Percentiles rank a stretch among this genome's conserved stretches.
These are phyloP conservation scores for Melolontha melolontha DNA, from an alignment of 2,888 invertebrate species.

Conservation along the genomic window DNA sequence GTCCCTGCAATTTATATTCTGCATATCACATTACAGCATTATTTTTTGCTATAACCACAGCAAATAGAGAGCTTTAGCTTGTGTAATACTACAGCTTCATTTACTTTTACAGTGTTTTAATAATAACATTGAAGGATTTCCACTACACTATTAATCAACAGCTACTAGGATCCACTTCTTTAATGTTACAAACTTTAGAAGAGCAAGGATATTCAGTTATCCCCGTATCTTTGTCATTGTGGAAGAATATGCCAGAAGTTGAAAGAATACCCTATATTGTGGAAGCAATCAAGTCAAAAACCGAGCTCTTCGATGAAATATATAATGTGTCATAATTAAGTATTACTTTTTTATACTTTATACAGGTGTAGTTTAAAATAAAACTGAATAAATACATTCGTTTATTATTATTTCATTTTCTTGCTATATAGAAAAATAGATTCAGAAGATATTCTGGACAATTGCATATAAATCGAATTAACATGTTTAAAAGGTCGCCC, in stretches of 20 bases:
- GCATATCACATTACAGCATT: too few relatives aligned
- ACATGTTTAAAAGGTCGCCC: too few relatives aligned
- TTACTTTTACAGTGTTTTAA: conserved; percentile 68
- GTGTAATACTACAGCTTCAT: too few relatives aligned
- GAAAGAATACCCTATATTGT: conserved; percentile 76
- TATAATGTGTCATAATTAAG: conserved; percentile 33
- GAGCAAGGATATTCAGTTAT: conserved; percentile 70
- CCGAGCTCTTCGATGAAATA: conserved; percentile 53
- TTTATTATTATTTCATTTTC: too few relatives aligned
- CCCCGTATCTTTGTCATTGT: conserved; percentile 68
- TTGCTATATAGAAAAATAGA: too few relatives aligned
- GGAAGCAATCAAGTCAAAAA: conserved; percentile 69
- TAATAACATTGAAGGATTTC: conserved; percentile 68
- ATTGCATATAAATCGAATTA: too few relatives aligned
- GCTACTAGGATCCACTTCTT: conserved; percentile 68
- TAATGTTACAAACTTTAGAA: conserved; percentile 71
- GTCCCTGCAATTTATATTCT: too few relatives aligned
- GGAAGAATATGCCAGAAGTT: conserved; percentile 68
- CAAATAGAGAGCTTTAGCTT: too few relatives aligned
- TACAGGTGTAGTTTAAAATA: conserved; percentile 9
- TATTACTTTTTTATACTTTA: conserved; percentile 1
- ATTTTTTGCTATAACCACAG: too few relatives aligned
- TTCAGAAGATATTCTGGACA: too few relatives aligned
- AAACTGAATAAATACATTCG: background rate
- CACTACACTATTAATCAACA: conserved; percentile 73